Evolutionary conservation across 2,888 invertebrate species (phyloP), one percentile per base, ranked within the genome.

Genomic region (Serrognathus titanus): DNA sequence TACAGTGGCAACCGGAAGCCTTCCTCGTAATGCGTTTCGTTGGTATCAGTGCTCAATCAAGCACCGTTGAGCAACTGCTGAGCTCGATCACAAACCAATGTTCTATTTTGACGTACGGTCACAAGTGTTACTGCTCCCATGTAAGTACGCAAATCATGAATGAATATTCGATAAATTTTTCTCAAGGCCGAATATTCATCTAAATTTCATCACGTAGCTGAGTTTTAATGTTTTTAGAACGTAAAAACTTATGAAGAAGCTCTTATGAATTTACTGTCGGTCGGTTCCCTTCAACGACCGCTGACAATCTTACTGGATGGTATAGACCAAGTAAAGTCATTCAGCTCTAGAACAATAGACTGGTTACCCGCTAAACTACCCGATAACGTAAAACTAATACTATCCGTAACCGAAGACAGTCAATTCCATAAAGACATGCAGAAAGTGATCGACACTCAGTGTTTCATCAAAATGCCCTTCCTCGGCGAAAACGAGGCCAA

Each of bases 281-380:
- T 82, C 48, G 76, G 82, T 71, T 80, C 83, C 56, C 75, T 82
- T 41, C 74, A 82, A 69, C 80, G 85, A 63, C 82, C 86, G 47
- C 77, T 89, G 57, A 81, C 92, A 51, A 80, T 94, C 61, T 81
- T 90, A 49, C 82, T 94, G 63, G 92, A 92, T 70, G 92, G 90
- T 0, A 79, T 92, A 43, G 89, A 89, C 71, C 84, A 86, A 71
- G 80, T 85, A 55, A 75, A 73, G 62, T 62, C 68, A 46, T 77
- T 83, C 69, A 85, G 86, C 51, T 80, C 85, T 58, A 79, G 82
- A 12, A 83, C 83, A 59, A 80, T 89, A 38, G 80, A 85, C 60
- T 94, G 94, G 94, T 79, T 94, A 63, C 92, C 92, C 5, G 80
- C 81, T 51, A 82, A 84, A 48, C 78, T 93, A 62, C 90, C 91